Percentiles rank a stretch among this genome's conserved stretches.
phyloP scores from a whole-genome alignment of 2,888 invertebrate species.

The Nephrotoma appendiculata region DNA sequence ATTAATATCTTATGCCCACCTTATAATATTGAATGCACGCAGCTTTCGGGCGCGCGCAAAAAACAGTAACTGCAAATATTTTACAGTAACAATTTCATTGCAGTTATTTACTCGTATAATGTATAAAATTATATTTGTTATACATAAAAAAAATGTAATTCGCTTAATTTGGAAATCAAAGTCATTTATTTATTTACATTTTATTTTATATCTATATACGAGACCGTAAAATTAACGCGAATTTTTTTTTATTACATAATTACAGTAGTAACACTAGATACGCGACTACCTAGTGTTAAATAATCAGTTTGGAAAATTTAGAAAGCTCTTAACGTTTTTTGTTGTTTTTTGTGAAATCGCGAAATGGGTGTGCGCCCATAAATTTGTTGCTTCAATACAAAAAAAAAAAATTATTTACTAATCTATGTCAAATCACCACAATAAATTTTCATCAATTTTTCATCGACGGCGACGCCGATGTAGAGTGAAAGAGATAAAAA shows the following conservation, averaged over 20 bases:
- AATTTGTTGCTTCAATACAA: background rate
- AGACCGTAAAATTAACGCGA: background rate
- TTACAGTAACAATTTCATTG: background rate
- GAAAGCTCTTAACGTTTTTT: background rate
- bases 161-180: background rate
- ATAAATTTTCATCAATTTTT: background rate
- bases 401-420: background rate
- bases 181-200: background rate
- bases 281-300: background rate
- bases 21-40: background rate
- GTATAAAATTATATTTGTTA: background rate
- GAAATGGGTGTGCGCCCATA: background rate
- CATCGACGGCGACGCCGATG: background rate
- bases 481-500: background rate
- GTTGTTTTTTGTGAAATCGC: background rate
- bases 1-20: background rate
- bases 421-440: background rate
- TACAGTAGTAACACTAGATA: background rate
- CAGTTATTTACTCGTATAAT: background rate
- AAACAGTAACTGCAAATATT: background rate
- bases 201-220: background rate
- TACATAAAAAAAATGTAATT: background rate
- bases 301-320: background rate
- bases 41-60: background rate
- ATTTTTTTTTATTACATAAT: background rate